Conservation (phyloP, 2,888 invertebrate species). For the Escarpia spicata region DNA sequence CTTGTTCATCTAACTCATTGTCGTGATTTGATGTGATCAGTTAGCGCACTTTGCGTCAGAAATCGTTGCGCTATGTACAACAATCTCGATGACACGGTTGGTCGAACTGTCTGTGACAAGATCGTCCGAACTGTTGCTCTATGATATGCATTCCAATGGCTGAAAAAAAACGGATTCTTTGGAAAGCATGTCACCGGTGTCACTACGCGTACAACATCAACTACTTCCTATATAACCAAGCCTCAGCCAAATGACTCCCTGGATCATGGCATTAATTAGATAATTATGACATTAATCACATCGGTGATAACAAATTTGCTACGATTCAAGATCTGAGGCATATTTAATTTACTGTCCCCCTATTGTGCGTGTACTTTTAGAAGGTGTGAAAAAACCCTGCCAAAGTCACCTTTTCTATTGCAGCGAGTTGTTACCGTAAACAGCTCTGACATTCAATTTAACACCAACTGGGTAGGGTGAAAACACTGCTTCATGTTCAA, state of each 20-base stretch:
- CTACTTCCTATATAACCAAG: background rate
- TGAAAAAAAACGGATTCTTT: background rate
- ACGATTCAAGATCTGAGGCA: background rate
- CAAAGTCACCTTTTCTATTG: conserved; percentile 11
- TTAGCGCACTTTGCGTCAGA: background rate
- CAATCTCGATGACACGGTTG: background rate
- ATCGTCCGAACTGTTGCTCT: background rate
- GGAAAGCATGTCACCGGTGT: background rate
- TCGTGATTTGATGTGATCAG: background rate
- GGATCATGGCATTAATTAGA: background rate
- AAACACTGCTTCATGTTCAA: conserved; percentile 5
- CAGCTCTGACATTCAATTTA: conserved; percentile 6
- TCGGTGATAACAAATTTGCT: background rate
- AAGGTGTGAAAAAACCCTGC: background rate
- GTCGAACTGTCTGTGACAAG: background rate
- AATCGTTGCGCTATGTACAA: background rate
- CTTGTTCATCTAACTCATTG: background rate
- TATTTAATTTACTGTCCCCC: conserved; percentile 8
- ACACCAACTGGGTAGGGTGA: background rate
- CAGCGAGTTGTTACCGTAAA: background rate
- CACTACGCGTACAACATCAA: background rate
- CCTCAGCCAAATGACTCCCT: background rate
- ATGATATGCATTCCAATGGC: background rate
- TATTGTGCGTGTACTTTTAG: background rate
- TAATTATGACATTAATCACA: background rate